Percentiles rank a stretch among this genome's conserved stretches.
These are phyloP conservation scores for Eleutherodactylus coqui DNA, from an alignment of 2,797 vertebrate genomes.

Conservation along the genomic window DNA sequence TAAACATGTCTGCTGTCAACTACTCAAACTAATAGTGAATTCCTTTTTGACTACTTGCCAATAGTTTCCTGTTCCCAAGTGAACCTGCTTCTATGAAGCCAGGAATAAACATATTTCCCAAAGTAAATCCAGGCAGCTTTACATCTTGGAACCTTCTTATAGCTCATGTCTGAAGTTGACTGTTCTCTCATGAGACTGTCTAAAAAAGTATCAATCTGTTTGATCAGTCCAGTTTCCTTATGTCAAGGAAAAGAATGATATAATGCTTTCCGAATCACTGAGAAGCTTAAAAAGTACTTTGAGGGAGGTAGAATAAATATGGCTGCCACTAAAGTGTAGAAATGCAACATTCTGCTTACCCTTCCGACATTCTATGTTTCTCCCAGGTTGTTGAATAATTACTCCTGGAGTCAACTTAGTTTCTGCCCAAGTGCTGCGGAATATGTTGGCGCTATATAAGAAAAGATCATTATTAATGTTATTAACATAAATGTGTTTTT, in stretches of 20 bases:
- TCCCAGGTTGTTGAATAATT: too few relatives aligned
- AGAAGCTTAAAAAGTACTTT: background rate
- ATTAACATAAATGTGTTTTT: too few relatives aligned
- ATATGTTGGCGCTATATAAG: too few relatives aligned
- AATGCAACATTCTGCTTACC: background rate
- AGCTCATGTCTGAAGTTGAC: conserved; percentile 6
- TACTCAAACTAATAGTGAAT: background rate
- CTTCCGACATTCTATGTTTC: background rate
- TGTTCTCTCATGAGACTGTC: conserved; percentile 12
- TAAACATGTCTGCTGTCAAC: conserved; percentile 24
- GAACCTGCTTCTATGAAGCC: conserved; percentile 8
- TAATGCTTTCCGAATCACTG: background rate
- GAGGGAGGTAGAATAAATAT: background rate
- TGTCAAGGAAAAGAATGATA: background rate
- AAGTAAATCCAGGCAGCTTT: background rate
- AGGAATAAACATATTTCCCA: conserved; percentile 13
- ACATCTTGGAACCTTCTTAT: background rate
- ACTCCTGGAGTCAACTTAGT: too few relatives aligned
- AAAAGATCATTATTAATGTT: too few relatives aligned
- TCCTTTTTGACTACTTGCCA: conserved; percentile 29
- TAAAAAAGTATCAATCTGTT: conserved; percentile 6
- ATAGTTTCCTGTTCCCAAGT: conserved; percentile 21
- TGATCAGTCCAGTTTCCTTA: conserved; percentile 21
- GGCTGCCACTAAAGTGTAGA: background rate
- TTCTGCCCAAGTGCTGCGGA: too few relatives aligned